Evolutionary conservation across 2,797 vertebrate species (phyloP).

Genomic region (Paramormyrops hopkinsi): DNA sequence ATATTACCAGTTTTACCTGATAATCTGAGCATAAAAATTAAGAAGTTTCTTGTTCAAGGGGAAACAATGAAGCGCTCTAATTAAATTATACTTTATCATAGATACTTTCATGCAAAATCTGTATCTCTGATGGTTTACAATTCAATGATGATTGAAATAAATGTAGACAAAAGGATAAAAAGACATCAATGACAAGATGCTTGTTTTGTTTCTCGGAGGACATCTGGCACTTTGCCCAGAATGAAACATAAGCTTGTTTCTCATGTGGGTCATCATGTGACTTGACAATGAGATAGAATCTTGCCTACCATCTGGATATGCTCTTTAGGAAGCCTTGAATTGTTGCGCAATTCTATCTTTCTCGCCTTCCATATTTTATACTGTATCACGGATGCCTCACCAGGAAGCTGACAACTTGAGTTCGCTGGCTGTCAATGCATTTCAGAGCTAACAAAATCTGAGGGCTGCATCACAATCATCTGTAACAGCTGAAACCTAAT

Average conservation of each 20-base stretch:
- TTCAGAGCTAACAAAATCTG: not conserved
- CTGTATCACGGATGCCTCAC: not conserved
- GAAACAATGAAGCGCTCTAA: not conserved
- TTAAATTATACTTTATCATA: not conserved
- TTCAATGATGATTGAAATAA: not conserved
- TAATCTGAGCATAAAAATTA: not conserved
- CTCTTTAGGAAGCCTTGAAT: not conserved
- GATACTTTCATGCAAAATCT: slow-evolving; percentile 3
- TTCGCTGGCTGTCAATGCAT: not conserved
- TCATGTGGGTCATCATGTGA: not conserved
- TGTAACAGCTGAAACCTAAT: not conserved
- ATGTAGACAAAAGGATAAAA: slow-evolving; percentile 1
- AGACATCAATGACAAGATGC: not conserved
- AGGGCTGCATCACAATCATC: not conserved
- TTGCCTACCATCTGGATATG: not conserved
- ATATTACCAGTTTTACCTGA: not conserved
- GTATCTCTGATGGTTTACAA: not conserved
- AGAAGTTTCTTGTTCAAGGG: not conserved
- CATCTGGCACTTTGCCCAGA: not conserved
- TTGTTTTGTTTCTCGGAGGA: not conserved
- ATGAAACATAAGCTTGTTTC: slow-evolving; percentile 5
- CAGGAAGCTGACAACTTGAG: not conserved
- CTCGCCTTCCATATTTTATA: not conserved
- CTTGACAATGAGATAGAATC: slow-evolving; percentile 1
- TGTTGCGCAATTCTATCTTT: not conserved